Base-by-base conservation (phyloP, 2,888 invertebrate species). In the Ochlodes sylvanus region DNA sequence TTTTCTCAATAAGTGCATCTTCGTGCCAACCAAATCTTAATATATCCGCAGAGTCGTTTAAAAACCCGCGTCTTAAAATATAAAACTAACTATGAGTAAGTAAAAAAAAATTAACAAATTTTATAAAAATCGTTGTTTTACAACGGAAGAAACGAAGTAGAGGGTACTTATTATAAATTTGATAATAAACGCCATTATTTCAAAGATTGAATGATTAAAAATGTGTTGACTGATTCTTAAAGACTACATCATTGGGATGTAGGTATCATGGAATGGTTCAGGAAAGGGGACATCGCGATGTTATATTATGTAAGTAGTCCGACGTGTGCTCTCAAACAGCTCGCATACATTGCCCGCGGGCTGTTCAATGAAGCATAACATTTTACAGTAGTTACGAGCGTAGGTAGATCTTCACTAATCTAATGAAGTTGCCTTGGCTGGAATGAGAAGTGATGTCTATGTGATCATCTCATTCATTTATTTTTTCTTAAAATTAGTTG, bases 371-470 rank as follows among this genome's bases (percentile, higher is more conserved):
- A 50, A 50, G 19, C 50, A 50, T 19, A 17, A 50, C 17, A n/a
- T 50, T 50, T 50, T 50, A 50, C 50, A 10, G 17, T 9, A 50
- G 17, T 10, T 19, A 10, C 50, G 12, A 19, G 50, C 50, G 50
- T 50, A n/a, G 50, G 42, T 42, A 58, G 42, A 42, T 42, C 58
- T 58, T 58, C 42, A 42, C 42, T 58, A 58, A 42, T 42, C 42
- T 42, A 58, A 58, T 58, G 42, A 42, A 42, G 42, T 57, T 41
- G 19, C 57, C 58, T 58, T 42, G 58, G 19, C 12, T 15, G 15
- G 27, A 50, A 50, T 38, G 19, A 15, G 7, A 44, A 7, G 15
- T 44, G 15, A 15, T 27, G 27, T 27, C 50, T 50, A 19, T 12
- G 19, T 50, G 19, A 50, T 50, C 17, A 50, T 47, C 17, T 17